Evolutionary conservation across 2,113 vertebrate species (phyloP).

Genomic region (Labeo rohita): DNA sequence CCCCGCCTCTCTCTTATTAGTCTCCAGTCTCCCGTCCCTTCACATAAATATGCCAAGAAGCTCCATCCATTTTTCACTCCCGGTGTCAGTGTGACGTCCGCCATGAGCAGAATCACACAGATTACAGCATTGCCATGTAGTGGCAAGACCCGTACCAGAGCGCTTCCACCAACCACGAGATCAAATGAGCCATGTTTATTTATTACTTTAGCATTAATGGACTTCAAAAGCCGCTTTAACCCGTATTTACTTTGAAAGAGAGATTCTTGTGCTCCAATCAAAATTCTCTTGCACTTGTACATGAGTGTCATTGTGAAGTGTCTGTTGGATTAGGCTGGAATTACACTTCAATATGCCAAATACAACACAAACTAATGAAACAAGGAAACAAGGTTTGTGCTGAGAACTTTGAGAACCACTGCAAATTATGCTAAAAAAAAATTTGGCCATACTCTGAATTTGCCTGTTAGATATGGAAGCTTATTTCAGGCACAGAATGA

Average conservation of each 20-base stretch:
- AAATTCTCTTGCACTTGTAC: constrained; percentile 12
- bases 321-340: constrained; percentile 21
- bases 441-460: too few relatives aligned
- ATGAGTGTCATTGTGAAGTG: constrained; percentile 25
- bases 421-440: too few relatives aligned
- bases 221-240: constrained; percentile 40
- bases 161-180: constrained; percentile 8
- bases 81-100: constrained; percentile 45
- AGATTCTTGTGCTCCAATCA: constrained; percentile 32
- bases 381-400: neutral
- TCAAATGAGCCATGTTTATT: constrained; percentile 52
- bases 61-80: constrained; percentile 52
- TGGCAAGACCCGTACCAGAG: constrained; percentile 13
- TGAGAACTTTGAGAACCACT: too few relatives aligned
- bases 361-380: neutral
- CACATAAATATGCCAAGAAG: constrained; percentile 53
- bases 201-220: constrained; percentile 56
- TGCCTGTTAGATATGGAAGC: too few relatives aligned
- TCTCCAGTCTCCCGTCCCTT: constrained; percentile 49
- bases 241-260: constrained; percentile 50
- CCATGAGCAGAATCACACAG: constrained; percentile 46
- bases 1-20: constrained; percentile 55
- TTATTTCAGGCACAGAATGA: too few relatives aligned
- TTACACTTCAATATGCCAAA: constrained; percentile 27
- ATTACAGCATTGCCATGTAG: constrained; percentile 37